Evolutionary conservation across 2,888 invertebrate genomes (phyloP).

Genomic region (Nomada fucata): DNA sequence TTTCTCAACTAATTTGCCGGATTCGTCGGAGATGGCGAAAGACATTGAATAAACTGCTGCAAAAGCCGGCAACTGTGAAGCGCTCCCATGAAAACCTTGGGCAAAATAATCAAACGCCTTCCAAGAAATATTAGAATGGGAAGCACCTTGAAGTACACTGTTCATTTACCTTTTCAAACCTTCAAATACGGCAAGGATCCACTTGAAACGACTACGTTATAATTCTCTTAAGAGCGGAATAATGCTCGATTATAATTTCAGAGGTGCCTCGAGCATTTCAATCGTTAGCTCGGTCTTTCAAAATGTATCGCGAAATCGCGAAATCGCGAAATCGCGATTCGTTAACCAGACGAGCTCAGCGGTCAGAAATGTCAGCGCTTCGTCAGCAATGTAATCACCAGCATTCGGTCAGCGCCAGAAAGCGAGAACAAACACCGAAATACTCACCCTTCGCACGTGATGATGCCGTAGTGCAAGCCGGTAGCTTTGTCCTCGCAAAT

Average conservation of each 20-base stretch:
- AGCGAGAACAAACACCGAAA: neutral
- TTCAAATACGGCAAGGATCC: neutral
- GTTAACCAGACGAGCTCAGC: no score
- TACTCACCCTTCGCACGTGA: constrained; percentile 97
- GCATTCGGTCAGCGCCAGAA: no score
- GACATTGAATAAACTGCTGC: constrained; percentile 43
- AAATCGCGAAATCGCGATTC: no score
- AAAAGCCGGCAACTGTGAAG: constrained; percentile 52
- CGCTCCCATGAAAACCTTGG: constrained; percentile 46
- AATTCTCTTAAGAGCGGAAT: neutral
- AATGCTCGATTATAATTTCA: neutral
- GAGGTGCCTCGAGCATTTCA: no score
- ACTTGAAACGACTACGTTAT: neutral
- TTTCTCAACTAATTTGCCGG: constrained; percentile 59
- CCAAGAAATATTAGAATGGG: constrained; percentile 37
- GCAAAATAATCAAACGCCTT: constrained; percentile 59
- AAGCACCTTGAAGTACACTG: constrained; percentile 17
- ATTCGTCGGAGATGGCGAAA: constrained; percentile 39
- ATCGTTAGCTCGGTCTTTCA: no score
- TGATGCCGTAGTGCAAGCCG: constrained; percentile 99
- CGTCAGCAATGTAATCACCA: no score
- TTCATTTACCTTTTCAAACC: constrained; percentile 23
- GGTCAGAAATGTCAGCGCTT: neutral
- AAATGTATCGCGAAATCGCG: no score
- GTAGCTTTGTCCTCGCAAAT: constrained; percentile 99